A percentile compares a stretch with the other conserved stretches of the same genome.
Conservation (phyloP, 2,888 invertebrate species). For the Gibbula magus region DNA sequence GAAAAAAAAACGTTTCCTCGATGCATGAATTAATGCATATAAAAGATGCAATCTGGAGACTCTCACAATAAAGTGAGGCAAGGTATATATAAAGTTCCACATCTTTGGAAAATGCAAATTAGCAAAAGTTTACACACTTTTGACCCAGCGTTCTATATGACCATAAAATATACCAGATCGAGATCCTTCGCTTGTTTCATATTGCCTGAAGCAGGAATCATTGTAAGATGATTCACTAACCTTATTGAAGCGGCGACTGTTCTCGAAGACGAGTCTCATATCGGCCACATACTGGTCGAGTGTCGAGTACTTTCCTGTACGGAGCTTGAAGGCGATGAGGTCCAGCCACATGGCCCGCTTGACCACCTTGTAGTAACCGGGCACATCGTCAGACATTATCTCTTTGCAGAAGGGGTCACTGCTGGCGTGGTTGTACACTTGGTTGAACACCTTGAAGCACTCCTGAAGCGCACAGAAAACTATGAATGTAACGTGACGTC, state of each 20-base stretch:
- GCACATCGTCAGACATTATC: conserved; percentile 12
- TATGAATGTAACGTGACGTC: not conserved
- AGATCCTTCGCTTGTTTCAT: too few species aligned
- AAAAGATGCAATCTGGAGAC: too few species aligned
- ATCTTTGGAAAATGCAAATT: too few species aligned
- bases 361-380: conserved; percentile 27
- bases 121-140: too few species aligned
- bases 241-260: conserved; percentile 16
- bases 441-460: conserved; percentile 25
- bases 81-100: too few species aligned
- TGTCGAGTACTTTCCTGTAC: not conserved
- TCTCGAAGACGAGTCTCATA: conserved; percentile 26
- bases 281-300: conserved; percentile 15
- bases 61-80: too few species aligned
- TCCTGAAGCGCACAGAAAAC: not conserved
- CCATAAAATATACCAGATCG: too few species aligned
- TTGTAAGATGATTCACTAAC: not conserved
- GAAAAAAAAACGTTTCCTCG: too few species aligned
- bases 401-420: conserved; percentile 29
- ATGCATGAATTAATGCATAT: too few species aligned
- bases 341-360: conserved; percentile 24
- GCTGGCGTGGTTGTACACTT: conserved; percentile 14
- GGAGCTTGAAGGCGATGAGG: conserved; percentile 15
- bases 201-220: too few species aligned
- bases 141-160: too few species aligned